Conservation (phyloP, 2,797 vertebrate species). For the Rhyacichthys aspro region DNA sequence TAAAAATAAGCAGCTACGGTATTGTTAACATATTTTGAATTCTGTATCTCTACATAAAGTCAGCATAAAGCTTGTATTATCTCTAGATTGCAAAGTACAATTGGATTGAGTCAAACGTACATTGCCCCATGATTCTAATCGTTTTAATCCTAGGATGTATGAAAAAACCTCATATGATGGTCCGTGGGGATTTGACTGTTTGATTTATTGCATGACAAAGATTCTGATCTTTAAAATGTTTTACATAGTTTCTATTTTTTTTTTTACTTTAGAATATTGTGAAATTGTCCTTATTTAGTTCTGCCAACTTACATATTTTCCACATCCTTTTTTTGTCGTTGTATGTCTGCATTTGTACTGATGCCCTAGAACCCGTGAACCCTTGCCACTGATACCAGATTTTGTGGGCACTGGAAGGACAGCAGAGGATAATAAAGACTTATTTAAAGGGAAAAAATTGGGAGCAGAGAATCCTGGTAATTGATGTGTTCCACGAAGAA, state of each 20-base stretch:
- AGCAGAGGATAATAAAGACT: conserved; percentile 22
- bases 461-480: conserved; percentile 27
- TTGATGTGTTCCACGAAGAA: conserved; percentile 47
- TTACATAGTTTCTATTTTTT: too few relatives aligned
- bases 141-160: conserved; percentile 9
- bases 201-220: not conserved
- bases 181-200: conserved; percentile 1
- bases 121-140: conserved; percentile 25
- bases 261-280: too few relatives aligned
- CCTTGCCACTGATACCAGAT: not conserved
- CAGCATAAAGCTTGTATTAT: conserved; percentile 24
- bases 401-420: conserved; percentile 1
- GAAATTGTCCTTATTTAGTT: too few relatives aligned
- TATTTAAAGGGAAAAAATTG: conserved; percentile 7
- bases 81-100: conserved; percentile 11
- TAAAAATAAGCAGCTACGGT: too few relatives aligned
- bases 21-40: too few relatives aligned
- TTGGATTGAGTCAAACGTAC: conserved; percentile 26
- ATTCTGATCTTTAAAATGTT: too few relatives aligned
- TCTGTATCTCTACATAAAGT: too few relatives aligned
- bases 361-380: not conserved
- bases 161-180: conserved; percentile 11
- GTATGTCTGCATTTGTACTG: not conserved
- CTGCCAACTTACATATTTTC: too few relatives aligned
- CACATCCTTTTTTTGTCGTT: too few relatives aligned